Percentiles rank a stretch among this genome's conserved stretches.
These are phyloP conservation scores for Chondrosia reniformis DNA, from an alignment of 37 sponge, comb jelly and placozoan species.

Conservation along the genomic window DNA sequence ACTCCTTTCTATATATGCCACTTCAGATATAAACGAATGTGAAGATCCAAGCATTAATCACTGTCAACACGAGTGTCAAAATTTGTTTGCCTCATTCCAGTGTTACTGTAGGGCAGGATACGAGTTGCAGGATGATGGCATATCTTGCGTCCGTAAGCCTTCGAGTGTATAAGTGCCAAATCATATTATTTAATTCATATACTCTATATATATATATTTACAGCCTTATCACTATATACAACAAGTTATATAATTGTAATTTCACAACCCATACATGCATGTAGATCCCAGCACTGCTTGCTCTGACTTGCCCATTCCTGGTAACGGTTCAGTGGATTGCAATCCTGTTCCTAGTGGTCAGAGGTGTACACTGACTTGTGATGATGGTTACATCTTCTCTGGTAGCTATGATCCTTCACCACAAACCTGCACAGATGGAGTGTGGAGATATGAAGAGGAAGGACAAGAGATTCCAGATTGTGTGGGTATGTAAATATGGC, in stretches of 20 bases:
- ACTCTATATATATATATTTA: neutral
- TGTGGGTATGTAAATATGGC: neutral
- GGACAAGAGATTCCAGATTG: constrained; percentile 5
- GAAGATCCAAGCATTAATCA: neutral
- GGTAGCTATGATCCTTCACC: constrained; percentile 10
- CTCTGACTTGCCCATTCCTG: constrained; percentile 3
- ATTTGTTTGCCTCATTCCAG: constrained; percentile 4
- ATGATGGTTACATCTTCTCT: neutral
- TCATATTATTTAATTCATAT: neutral
- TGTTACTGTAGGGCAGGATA: constrained; percentile 11
- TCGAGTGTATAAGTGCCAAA: neutral
- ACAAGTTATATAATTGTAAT: neutral
- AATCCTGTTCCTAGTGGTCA: neutral
- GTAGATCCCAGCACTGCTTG: constrained; percentile 14
- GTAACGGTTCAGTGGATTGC: neutral
- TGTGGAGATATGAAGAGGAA: constrained; percentile 11
- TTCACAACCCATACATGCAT: neutral
- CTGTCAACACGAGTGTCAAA: neutral
- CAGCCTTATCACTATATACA: neutral
- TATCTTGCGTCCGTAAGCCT: constrained; percentile 2
- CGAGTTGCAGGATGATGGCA: constrained; percentile 9
- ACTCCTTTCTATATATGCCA: neutral
- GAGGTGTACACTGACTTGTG: neutral
- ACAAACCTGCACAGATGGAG: constrained; percentile 10
- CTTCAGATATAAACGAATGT: constrained; percentile 4